These are phyloP conservation scores for Bos taurus DNA, from an alignment of 2,113 vertebrate species.

Conservation along the genomic window ARS-UCD2.0 NC_037352.1:41901501-41902000, in stretches of 20 bases:
- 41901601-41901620: neutral
- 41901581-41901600: too few relatives aligned
- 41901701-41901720: too few relatives aligned
- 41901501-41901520: too few relatives aligned
- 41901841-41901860: neutral
- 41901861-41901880: neutral
- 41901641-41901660: neutral
- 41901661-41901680: neutral
- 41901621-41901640: neutral
- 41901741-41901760: neutral
- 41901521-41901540: neutral
- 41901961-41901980: neutral
- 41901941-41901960: neutral
- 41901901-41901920: neutral
- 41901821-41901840: neutral
- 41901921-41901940: neutral
- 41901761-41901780: neutral
- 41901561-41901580: neutral
- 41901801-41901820: neutral
- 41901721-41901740: fast-evolving
- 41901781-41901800: neutral
- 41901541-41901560: neutral
- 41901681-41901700: too few relatives aligned
- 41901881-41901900: neutral
- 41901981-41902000: neutral